Base-by-base conservation (phyloP, 2,797 vertebrate species). In the Strix occidentalis region DNA sequence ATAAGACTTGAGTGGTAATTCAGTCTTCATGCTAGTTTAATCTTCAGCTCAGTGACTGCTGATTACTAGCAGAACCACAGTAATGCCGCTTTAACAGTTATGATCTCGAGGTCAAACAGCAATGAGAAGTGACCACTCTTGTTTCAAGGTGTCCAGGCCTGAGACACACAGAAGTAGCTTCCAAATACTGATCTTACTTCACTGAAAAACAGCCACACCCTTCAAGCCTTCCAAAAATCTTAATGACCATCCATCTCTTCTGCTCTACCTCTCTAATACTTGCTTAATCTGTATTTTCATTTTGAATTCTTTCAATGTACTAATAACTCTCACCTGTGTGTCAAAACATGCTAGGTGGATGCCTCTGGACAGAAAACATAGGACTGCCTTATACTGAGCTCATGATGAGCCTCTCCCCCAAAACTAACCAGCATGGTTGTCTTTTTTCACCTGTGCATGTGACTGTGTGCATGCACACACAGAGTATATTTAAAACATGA, bases 1-100 rank as follows among this genome's bases (percentile, higher is more conserved):
- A 4, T 46, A 79, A 60, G 41, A 51, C 51, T 61, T n/a, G 24
- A 93, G 72, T n/a, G 6, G 65, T 81, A 90, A 91, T 92, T 95
- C 50, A 56, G 69, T 61, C 71, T 95, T 93, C 51, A 58, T 95
- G 78, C 48, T 79, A 93, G 66, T 70, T 95, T 95, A 74, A 74
- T 90, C 72, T 90, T 75, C 65, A 82, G 54, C 54, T 92, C 75
- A 31, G 76, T 71, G 76, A 19, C 91, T 90, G 77, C 24, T 75
- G 82, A 18, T 91, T 94, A 83, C 65, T 19, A 60, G 37, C 29
- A 80, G 76, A 60, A 87, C 70, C 39, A 41, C 0, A 5, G 16
- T 7, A 43, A 54, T 20, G n/a, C 66, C 87, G 46, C 53, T 85
- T 77, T 35, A 68, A 65, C 39, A 88, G 16, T 94, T 88, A 71